These are phyloP conservation scores for Dermatemys mawii DNA, from an alignment of 2,113 vertebrate species.

Conservation along the genomic window DNA sequence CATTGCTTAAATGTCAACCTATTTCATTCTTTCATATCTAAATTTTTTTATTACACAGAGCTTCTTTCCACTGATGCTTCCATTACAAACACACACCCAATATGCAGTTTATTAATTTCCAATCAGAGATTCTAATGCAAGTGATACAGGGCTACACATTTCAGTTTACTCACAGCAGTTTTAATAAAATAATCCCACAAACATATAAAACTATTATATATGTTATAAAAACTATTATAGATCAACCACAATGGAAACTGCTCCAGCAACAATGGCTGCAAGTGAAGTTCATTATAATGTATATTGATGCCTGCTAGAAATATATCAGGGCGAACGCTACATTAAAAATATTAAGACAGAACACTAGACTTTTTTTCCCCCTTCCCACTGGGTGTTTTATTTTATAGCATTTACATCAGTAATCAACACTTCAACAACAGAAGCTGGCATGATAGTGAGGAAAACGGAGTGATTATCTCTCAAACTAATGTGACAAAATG, in stretches of 20 bases:
- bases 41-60: neutral
- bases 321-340: neutral
- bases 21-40: neutral
- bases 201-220: too few relatives aligned
- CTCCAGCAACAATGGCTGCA: neutral
- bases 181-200: neutral
- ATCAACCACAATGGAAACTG: fast-evolving
- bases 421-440: constrained; percentile 80
- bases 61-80: neutral
- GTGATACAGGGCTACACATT: constrained; percentile 14
- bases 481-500: constrained; percentile 76
- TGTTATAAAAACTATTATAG: neutral
- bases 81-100: neutral
- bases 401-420: constrained; percentile 80
- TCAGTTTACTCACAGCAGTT: neutral
- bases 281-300: neutral
- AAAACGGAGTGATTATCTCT: constrained; percentile 70
- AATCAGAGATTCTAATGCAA: neutral
- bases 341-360: constrained; percentile 70
- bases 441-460: constrained; percentile 73
- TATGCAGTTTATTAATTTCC: neutral
- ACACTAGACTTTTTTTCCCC: constrained; percentile 67
- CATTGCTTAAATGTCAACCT: neutral
- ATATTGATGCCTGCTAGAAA: neutral
- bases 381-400: constrained; percentile 78